Conservation (phyloP, 2,797 vertebrate species). For the Psittacula echo region DNA sequence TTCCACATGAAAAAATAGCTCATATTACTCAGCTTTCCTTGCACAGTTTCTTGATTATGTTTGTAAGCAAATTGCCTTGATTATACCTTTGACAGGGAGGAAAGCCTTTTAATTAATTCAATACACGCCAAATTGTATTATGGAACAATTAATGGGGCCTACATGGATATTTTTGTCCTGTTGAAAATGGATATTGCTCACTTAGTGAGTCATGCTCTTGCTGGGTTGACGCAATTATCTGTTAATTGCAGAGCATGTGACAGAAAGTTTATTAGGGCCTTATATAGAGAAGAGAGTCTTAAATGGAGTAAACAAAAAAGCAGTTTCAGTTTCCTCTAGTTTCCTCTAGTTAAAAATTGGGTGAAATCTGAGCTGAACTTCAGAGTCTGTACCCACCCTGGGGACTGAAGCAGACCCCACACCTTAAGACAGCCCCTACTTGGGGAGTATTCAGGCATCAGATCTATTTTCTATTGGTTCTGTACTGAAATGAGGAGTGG, state of each 20-base stretch:
- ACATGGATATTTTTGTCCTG: constrained; percentile 35
- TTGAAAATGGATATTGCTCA: constrained; percentile 56
- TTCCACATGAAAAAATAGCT: constrained; percentile 75
- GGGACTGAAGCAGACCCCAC: neutral
- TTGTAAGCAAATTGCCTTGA: constrained; percentile 79
- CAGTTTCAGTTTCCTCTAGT: neutral
- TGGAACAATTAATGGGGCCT: constrained; percentile 62
- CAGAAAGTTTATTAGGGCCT: neutral
- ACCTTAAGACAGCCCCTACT: neutral
- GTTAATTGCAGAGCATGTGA: neutral
- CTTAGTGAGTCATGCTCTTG: constrained; percentile 30
- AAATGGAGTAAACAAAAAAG: constrained; percentile 34
- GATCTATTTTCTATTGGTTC: neutral
- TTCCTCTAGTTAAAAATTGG: neutral
- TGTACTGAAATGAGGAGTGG: neutral
- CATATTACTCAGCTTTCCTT: constrained; percentile 71
- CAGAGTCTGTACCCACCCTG: neutral
- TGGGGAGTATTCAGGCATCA: neutral
- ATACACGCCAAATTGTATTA: constrained; percentile 68
- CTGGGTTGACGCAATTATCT: neutral
- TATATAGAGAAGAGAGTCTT: neutral
- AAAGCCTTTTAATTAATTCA: constrained; percentile 79
- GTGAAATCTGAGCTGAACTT: neutral
- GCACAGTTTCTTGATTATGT: constrained; percentile 75
- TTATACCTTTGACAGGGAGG: constrained; percentile 74